phyloP scores from a whole-genome alignment of 1,140 invertebrate genomes.

The Drosophila novamexicana region DNA sequence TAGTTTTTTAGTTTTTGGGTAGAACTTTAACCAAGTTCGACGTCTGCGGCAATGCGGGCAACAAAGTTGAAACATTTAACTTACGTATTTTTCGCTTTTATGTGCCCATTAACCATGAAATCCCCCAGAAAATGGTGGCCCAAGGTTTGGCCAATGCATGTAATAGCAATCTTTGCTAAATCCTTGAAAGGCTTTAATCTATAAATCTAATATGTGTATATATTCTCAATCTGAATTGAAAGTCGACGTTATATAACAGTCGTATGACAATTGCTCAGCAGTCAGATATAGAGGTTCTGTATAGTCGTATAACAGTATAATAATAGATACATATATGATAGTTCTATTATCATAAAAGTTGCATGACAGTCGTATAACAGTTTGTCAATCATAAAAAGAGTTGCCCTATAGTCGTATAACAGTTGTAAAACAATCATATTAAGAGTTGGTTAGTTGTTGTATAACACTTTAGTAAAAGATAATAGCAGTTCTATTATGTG shows the following conservation, averaged over 20 bases:
- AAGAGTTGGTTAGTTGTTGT: not conserved
- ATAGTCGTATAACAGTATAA: too few species aligned
- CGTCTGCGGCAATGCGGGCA: conserved; percentile 54
- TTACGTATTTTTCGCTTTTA: not conserved
- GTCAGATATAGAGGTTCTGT: too few species aligned
- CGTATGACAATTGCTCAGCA: not conserved
- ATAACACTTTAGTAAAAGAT: not conserved
- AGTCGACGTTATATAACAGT: not conserved
- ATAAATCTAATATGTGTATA: too few species aligned
- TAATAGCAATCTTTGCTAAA: not conserved
- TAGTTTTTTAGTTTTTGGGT: conserved; percentile 1
- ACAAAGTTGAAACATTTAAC: not conserved
- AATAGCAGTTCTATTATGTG: conserved; percentile 7
- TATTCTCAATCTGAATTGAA: too few species aligned
- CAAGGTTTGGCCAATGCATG: not conserved
- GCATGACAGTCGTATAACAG: not conserved
- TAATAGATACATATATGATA: not conserved
- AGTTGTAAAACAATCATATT: not conserved
- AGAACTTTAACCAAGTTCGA: conserved; percentile 10
- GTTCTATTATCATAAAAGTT: not conserved
- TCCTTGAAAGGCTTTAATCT: too few species aligned
- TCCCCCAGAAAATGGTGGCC: not conserved
- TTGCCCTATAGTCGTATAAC: not conserved
- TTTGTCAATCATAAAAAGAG: too few species aligned
- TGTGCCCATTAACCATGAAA: not conserved